Evolutionary conservation across 1,140 invertebrate species (phyloP).

Genomic region (Olivierus martensii): DNA sequence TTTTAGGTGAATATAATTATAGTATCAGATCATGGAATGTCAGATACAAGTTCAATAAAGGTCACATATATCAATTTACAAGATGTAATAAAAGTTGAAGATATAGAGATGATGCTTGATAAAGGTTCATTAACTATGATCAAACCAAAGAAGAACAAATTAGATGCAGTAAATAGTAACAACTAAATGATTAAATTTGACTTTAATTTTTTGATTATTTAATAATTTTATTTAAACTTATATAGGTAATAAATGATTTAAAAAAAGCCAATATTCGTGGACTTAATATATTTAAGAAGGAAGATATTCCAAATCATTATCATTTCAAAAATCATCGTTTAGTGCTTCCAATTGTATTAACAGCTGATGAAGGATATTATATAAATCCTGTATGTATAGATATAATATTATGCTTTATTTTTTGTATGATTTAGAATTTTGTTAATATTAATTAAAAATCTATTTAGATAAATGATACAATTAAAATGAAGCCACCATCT

Average conservation of each 20-base stretch:
- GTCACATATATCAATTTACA: slow-evolving; percentile 16
- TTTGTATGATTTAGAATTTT: too few species aligned
- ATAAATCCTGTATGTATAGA: slow-evolving; percentile 17
- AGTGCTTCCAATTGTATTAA: slow-evolving; percentile 41
- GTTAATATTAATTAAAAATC: too few species aligned
- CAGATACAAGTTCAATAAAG: slow-evolving; percentile 27
- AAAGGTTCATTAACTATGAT: slow-evolving; percentile 36
- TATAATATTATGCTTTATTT: too few species aligned
- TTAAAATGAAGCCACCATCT: slow-evolving; percentile 9
- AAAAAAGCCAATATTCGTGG: slow-evolving; percentile 32
- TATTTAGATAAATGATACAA: too few species aligned
- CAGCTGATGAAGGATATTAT: slow-evolving; percentile 40
- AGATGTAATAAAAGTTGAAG: slow-evolving; percentile 13
- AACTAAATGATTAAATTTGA: background rate
- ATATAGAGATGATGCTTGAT: slow-evolving; percentile 17
- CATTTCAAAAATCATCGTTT: slow-evolving; percentile 44
- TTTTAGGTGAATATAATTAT: slow-evolving; percentile 46
- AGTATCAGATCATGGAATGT: slow-evolving; percentile 64
- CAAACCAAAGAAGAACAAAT: slow-evolving; percentile 38
- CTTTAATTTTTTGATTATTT: background rate
- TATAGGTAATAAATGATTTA: slow-evolving; percentile 38
- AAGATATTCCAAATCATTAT: slow-evolving; percentile 40
- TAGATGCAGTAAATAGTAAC: slow-evolving; percentile 21
- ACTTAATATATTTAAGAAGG: slow-evolving; percentile 40
- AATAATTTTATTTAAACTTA: background rate